These are phyloP conservation scores for Cabera pusaria DNA, from an alignment of 2,888 invertebrate genomes.

Conservation along the genomic window DNA sequence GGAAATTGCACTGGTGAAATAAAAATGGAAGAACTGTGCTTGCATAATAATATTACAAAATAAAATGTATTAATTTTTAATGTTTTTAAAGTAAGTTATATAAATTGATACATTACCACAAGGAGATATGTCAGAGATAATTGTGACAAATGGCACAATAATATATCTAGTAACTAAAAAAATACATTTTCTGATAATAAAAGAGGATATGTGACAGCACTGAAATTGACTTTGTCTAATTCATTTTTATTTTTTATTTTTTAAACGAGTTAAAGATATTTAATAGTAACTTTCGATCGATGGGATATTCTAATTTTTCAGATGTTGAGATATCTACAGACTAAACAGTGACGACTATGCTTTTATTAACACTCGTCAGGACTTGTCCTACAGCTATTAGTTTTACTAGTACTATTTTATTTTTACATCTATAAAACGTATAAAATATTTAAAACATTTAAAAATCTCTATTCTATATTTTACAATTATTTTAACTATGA, in stretches of 20 bases:
- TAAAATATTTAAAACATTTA: conserved; percentile 32
- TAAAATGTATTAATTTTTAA: conserved; percentile 27
- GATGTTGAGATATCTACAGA: conserved; percentile 19
- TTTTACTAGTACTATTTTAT: conserved; percentile 18
- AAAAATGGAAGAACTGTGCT: conserved; percentile 46
- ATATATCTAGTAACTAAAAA: conserved; percentile 11
- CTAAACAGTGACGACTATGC: conserved; percentile 12
- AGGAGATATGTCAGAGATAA: conserved; percentile 53
- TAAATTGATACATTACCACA: conserved; percentile 27
- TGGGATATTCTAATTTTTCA: conserved; percentile 17
- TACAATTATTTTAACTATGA: conserved; percentile 20
- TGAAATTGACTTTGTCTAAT: too few species aligned
- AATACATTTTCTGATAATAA: too few species aligned
- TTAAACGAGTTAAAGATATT: too few species aligned
- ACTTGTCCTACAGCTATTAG: conserved; percentile 20
- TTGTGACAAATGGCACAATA: conserved; percentile 56
- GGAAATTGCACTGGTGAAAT: conserved; percentile 11
- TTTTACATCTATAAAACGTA: conserved; percentile 33
- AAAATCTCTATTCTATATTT: conserved; percentile 19
- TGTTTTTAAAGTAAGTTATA: conserved; percentile 16
- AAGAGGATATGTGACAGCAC: too few species aligned
- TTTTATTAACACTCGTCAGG: conserved; percentile 18
- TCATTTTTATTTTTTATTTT: too few species aligned
- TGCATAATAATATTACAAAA: conserved; percentile 15
- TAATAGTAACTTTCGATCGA: conserved; percentile 13